These are phyloP conservation scores for Crematogaster levior DNA, from an alignment of 2,888 invertebrate genomes.

Conservation along the genomic window DNA sequence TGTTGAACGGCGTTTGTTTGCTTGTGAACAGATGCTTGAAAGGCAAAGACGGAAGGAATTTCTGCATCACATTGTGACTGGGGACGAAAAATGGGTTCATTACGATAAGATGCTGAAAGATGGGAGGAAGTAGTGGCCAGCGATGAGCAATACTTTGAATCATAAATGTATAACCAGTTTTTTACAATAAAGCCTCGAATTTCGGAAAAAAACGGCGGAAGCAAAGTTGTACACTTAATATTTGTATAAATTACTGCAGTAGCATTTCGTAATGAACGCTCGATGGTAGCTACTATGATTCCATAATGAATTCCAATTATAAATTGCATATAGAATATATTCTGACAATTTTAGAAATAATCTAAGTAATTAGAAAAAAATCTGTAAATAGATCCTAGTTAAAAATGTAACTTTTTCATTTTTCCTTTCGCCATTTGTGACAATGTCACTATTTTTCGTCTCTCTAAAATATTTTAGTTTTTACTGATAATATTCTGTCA, in stretches of 20 bases:
- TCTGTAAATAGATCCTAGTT: conserved; percentile 31
- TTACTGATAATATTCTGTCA: neutral
- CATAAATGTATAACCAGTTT: no score
- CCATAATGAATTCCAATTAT: neutral
- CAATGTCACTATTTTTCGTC: neutral
- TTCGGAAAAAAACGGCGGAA: no score
- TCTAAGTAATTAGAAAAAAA: conserved; percentile 13
- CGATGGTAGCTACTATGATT: neutral
- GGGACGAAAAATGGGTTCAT: no score
- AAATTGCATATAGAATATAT: conserved; percentile 4
- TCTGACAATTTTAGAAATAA: conserved; percentile 3
- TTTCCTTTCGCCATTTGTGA: neutral
- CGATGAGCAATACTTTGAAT: no score
- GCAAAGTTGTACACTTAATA: no score
- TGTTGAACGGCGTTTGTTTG: no score
- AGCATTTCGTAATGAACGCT: neutral
- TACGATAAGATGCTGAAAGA: no score
- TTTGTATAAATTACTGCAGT: conserved; percentile 19
- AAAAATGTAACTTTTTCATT: neutral
- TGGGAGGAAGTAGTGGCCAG: no score
- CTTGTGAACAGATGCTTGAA: no score
- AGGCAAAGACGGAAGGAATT: no score
- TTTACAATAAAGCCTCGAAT: no score
- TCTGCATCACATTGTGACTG: no score
- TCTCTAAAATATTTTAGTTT: neutral